Conservation (phyloP, 2,113 vertebrate genomes). For the Turdus rufiventris region DNA sequence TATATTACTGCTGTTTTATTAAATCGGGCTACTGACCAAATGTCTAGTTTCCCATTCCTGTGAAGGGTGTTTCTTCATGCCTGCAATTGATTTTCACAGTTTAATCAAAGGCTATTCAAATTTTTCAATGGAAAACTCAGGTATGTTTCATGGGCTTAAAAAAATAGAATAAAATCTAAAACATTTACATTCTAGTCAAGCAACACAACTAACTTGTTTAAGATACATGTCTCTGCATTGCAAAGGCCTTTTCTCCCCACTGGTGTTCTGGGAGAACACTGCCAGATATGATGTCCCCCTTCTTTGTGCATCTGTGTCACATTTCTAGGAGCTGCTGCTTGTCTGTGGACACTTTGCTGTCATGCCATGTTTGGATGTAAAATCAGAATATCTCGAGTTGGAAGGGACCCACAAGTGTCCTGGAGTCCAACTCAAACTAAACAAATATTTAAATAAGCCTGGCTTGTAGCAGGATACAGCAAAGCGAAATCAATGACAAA, state of each 20-base stretch:
- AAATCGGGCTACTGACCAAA: slow-evolving; percentile 50
- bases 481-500: not conserved
- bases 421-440: not conserved
- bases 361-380: rapidly evolving
- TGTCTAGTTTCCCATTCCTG: not conserved
- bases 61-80: slow-evolving; percentile 49
- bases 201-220: not conserved
- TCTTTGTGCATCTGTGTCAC: not conserved
- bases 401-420: not conserved
- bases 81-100: slow-evolving; percentile 64
- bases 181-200: not conserved
- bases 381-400: not conserved
- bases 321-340: not conserved
- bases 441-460: not conserved
- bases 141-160: not conserved
- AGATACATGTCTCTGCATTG: not conserved
- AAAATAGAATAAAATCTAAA: not conserved
- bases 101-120: slow-evolving; percentile 28
- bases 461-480: not conserved
- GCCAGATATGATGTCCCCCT: not conserved
- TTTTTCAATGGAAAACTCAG: slow-evolving; percentile 33
- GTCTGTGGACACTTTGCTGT: not conserved
- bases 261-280: not conserved
- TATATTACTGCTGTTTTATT: slow-evolving; percentile 53
- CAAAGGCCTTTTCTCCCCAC: not conserved